Conservation (phyloP, 2,888 invertebrate species). For the Drosophila cognata region DNA sequence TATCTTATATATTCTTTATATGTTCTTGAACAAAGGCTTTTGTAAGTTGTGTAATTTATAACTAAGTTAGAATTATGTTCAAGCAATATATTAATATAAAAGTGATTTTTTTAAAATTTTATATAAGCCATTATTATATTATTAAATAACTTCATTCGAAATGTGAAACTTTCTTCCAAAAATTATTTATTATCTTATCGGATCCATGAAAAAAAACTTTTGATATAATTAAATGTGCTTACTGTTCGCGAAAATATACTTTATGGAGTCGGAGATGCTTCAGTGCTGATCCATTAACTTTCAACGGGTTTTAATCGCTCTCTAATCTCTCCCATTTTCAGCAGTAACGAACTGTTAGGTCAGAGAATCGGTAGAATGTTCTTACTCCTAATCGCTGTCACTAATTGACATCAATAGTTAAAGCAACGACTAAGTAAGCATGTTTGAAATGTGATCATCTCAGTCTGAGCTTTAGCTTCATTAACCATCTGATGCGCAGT, state of each 20-base stretch:
- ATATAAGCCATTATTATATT: not conserved
- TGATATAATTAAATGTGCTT: too few species aligned
- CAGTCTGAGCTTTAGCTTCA: conserved; percentile 26
- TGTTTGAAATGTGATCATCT: conserved; percentile 6
- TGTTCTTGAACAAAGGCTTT: not conserved
- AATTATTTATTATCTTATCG: too few species aligned
- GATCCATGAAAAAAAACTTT: too few species aligned
- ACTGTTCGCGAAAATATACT: not conserved
- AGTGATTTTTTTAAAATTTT: not conserved
- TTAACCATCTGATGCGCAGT: conserved; percentile 30
- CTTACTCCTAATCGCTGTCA: conserved; percentile 18
- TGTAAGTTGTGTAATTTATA: not conserved
- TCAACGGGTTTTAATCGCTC: not conserved
- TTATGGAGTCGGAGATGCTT: not conserved
- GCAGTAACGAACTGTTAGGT: not conserved
- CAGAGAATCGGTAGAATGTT: not conserved
- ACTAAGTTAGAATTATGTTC: not conserved
- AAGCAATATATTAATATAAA: not conserved
- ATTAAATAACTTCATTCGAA: not conserved
- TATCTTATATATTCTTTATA: not conserved
- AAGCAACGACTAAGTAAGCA: conserved; percentile 12
- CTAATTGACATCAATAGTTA: conserved; percentile 33
- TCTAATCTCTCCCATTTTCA: not conserved
- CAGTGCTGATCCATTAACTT: not conserved
- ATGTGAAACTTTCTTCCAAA: not conserved